Conservation (phyloP, 2,113 vertebrate species). For the Porphyrio hochstetteri region DNA sequence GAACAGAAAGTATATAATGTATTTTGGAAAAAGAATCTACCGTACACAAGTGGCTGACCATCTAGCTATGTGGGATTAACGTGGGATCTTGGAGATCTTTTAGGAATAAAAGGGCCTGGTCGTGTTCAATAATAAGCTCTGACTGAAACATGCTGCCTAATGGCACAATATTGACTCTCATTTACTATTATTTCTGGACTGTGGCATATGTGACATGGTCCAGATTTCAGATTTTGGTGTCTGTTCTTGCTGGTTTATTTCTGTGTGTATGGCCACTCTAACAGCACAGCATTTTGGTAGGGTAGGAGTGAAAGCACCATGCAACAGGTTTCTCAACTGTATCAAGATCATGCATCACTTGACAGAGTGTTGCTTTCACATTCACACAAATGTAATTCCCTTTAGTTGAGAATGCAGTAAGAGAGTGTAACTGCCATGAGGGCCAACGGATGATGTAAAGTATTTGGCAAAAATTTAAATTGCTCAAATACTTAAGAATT, state of each 20-base stretch:
- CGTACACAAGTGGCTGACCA: background rate
- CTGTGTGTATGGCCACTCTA: background rate
- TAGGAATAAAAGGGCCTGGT: background rate
- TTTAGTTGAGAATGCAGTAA: background rate
- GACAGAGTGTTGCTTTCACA: background rate
- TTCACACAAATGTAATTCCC: background rate
- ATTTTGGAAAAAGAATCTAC: background rate
- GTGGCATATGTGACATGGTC: background rate
- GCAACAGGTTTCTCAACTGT: background rate
- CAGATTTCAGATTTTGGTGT: background rate
- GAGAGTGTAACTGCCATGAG: background rate
- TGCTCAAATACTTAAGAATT: background rate
- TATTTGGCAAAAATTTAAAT: background rate
- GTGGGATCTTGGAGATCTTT: background rate
- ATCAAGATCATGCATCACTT: background rate
- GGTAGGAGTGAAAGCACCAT: background rate
- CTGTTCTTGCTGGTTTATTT: background rate
- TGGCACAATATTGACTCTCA: background rate
- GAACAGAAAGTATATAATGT: background rate
- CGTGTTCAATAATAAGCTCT: background rate
- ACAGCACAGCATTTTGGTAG: background rate
- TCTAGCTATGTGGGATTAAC: background rate
- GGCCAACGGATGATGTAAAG: background rate
- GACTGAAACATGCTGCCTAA: background rate
- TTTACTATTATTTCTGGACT: background rate